phyloP scores from a whole-genome alignment of 2,888 invertebrate species.

The Baronia brevicornis region DNA sequence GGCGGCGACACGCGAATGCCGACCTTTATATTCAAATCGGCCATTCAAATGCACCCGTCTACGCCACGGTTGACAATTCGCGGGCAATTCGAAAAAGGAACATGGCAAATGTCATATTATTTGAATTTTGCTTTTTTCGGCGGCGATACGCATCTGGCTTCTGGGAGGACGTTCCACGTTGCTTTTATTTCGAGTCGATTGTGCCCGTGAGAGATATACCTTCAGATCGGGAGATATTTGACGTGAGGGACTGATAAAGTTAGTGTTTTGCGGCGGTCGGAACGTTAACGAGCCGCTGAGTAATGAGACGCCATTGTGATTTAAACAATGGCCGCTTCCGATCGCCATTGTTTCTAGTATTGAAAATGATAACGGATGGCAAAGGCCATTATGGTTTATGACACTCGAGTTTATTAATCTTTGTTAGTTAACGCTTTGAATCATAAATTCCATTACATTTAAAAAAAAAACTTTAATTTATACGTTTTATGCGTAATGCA shows the following conservation, averaged over 20 bases:
- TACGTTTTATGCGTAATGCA: no score
- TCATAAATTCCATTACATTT: no score
- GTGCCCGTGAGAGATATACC: conserved; percentile 60
- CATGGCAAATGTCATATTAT: conserved; percentile 29
- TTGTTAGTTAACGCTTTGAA: conserved; percentile 4
- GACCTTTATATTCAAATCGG: conserved; percentile 74
- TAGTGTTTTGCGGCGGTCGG: conserved; percentile 61
- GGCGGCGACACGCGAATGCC: conserved; percentile 63
- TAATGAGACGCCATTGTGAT: conserved; percentile 70
- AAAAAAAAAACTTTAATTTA: no score
- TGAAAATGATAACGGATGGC: conserved; percentile 39
- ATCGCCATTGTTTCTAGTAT: conserved; percentile 67
- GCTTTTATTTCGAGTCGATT: conserved; percentile 59
- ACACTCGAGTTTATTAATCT: conserved; percentile 23
- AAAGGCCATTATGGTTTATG: conserved; percentile 18
- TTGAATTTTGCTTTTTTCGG: conserved; percentile 38
- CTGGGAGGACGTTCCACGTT: conserved; percentile 41
- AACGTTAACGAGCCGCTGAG: conserved; percentile 70
- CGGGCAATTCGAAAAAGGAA: conserved; percentile 67
- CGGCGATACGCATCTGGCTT: conserved; percentile 69
- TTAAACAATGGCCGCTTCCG: conserved; percentile 62
- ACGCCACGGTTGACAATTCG: conserved; percentile 68
- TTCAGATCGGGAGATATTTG: conserved; percentile 69
- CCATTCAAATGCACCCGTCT: conserved; percentile 68
- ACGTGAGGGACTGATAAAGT: conserved; percentile 68